Percentiles rank a stretch among this genome's conserved stretches.
Evolutionary conservation across 2,888 invertebrate genomes (phyloP).

Genomic region (Geotrupes spiniger): DNA sequence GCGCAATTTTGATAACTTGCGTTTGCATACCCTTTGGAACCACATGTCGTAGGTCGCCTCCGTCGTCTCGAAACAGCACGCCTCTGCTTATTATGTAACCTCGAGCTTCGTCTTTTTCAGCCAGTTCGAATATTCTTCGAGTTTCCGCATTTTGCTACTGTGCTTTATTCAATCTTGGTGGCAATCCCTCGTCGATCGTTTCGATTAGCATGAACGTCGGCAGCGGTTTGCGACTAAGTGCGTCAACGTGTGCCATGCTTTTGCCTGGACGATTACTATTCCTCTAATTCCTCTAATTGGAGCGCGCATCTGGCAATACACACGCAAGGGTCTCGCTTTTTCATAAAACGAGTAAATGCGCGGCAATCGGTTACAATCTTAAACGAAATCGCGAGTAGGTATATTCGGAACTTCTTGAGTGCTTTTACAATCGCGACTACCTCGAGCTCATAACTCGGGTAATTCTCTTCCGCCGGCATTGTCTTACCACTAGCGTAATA

Average conservation of each 20-base stretch:
- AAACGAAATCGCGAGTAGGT: slow-evolving; percentile 11
- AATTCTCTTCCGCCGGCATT: slow-evolving; percentile 3
- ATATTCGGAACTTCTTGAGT: slow-evolving; percentile 12
- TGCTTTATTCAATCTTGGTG: neutral
- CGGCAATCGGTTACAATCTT: slow-evolving; percentile 14
- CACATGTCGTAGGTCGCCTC: slow-evolving; percentile 25
- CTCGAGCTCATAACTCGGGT: slow-evolving; percentile 14
- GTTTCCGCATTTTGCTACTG: too few species aligned
- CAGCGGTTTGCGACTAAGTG: neutral
- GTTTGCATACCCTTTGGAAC: slow-evolving; percentile 36
- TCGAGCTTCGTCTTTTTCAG: too few species aligned
- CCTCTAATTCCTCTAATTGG: slow-evolving; percentile 11
- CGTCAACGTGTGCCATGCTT: slow-evolving; percentile 2
- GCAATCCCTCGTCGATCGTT: neutral
- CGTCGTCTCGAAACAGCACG: slow-evolving; percentile 2
- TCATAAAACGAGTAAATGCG: slow-evolving; percentile 7
- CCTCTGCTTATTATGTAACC: too few species aligned
- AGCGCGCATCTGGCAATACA: slow-evolving; percentile 14
- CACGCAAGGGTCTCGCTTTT: slow-evolving; percentile 8
- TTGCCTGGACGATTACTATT: slow-evolving; percentile 7
- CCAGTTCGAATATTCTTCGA: too few species aligned
- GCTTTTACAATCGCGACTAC: slow-evolving; percentile 14
- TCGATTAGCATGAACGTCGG: neutral
- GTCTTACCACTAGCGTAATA: slow-evolving; percentile 11
- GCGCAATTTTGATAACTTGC: slow-evolving; percentile 34